Conservation (phyloP, 2,797 vertebrate genomes). For the Hylomyscus alleni region DNA sequence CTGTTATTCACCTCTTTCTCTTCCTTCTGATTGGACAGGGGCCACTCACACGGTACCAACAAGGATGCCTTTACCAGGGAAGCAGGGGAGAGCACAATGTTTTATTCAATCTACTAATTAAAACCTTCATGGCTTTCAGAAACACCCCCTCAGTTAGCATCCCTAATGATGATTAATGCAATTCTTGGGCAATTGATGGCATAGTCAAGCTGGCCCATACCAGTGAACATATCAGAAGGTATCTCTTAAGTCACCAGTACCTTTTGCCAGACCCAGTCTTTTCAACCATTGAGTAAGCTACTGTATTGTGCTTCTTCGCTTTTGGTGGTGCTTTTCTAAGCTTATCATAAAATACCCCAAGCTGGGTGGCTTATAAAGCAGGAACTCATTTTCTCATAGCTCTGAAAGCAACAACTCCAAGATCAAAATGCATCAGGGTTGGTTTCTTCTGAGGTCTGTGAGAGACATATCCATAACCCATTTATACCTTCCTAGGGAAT, state of each 20-base stretch:
- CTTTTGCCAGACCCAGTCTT: not conserved
- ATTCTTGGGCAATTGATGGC: not conserved
- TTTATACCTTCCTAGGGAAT: not conserved
- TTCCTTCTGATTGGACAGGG: not conserved
- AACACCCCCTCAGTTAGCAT: not conserved
- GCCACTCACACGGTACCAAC: too few relatives aligned
- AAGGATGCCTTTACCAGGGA: not conserved
- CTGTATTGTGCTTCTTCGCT: conserved; percentile 6
- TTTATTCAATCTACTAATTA: not conserved
- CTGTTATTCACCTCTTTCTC: not conserved
- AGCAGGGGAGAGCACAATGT: not conserved
- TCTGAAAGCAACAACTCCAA: not conserved
- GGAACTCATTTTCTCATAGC: not conserved
- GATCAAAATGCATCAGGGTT: not conserved
- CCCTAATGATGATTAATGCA: not conserved
- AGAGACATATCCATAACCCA: not conserved
- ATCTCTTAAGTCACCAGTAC: not conserved
- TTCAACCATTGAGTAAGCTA: not conserved
- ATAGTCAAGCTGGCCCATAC: not conserved
- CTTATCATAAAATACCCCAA: not conserved
- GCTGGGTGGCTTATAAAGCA: not conserved
- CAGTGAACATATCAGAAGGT: not conserved
- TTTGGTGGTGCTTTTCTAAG: not conserved
- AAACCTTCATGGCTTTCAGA: not conserved
- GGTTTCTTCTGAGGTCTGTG: not conserved